These are phyloP conservation scores for Gallinago solitaria DNA, from an alignment of 2,797 vertebrate genomes.

Conservation along the genomic window DNA sequence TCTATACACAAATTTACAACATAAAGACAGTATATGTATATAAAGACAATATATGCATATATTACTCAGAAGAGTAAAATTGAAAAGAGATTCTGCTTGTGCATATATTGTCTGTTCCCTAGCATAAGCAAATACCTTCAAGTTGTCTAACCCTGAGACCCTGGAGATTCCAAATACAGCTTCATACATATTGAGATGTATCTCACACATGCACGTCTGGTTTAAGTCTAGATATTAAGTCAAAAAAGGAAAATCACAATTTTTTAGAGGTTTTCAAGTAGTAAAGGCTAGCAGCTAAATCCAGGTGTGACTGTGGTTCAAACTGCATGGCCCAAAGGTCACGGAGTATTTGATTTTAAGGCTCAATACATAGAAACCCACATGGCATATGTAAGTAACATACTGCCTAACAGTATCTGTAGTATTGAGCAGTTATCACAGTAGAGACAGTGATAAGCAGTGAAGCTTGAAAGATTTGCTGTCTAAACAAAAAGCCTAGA, in stretches of 20 bases:
- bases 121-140: neutral
- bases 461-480: neutral
- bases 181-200: neutral
- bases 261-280: neutral
- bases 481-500: neutral
- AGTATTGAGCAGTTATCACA: neutral
- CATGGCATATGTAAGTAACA: neutral
- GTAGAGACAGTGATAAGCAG: neutral
- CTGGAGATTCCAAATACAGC: neutral
- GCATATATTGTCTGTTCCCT: neutral
- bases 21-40: neutral
- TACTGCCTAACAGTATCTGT: neutral
- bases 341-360: neutral
- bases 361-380: neutral
- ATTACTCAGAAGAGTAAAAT: neutral
- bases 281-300: neutral
- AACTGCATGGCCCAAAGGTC: neutral
- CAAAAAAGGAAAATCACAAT: neutral
- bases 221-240: neutral
- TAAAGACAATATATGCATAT: neutral
- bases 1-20: neutral
- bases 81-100: neutral
- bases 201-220: neutral
- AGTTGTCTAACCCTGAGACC: neutral
- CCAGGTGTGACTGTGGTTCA: neutral